Evolutionary conservation across 2,113 vertebrate species (phyloP), one percentile per base, ranked within the genome.

Genomic region (Coptodon rendalli): DNA sequence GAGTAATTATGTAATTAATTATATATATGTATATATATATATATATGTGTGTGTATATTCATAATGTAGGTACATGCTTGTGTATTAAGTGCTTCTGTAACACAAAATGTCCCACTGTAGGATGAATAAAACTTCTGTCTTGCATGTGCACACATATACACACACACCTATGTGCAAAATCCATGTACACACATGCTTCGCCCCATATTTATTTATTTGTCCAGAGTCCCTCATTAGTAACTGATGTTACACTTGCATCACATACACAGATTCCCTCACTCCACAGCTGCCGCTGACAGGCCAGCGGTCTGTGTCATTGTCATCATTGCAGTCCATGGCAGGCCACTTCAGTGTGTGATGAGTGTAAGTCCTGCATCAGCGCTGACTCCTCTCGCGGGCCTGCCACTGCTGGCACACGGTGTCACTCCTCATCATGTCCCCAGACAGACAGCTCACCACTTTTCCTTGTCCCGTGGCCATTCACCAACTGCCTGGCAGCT

Each of bases 301-400:
- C 84, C 50, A 16, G 3, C 78, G 1, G 29, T 12, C 66, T 59
- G 81, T 76, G 86, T 86, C 84, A 34, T 5, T 85, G 89, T 91
- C 87, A 85, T 90, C 89, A 59, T 34, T 3, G 82, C 76, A 5
- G 84, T 59, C 53, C 59, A 3, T 87, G 91, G 85, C 89, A 88
- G 91, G 57, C 88, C 78, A 82, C 89, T 89, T 86, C 36, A 7
- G 88, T 22, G 82, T 19, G 48, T 90, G 91, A 94, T 85, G 89
- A 86, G 79, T 80, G 53, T 81, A 84, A 89, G 53, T 80, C 90
- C 92, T 87, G 91, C 91, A 87, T 95, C 94, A 95, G 91, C 88
- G 83, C 82, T 36, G 84, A 86, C 83, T 91, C 82, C 50, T 86
- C 91, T 82, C 10, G 1, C 24, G 3, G 80, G 61, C 61, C 78